Base-by-base conservation (phyloP, 2,888 invertebrate genomes). In the Himalopsyche japonica region DNA sequence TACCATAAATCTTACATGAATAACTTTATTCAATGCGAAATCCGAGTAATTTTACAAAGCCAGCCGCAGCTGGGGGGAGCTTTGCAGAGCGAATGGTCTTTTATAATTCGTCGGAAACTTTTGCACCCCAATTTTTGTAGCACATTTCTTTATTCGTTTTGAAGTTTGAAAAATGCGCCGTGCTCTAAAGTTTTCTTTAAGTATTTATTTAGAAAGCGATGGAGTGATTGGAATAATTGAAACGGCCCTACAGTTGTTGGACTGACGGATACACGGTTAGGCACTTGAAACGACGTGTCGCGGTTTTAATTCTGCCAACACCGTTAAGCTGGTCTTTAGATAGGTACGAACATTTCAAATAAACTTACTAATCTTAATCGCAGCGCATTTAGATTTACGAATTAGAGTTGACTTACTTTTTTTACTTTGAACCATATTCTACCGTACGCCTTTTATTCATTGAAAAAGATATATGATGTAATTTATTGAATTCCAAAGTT, bases 211-310 rank as follows among this genome's bases (percentile, higher is more conserved):
- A 47, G 81, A 34, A 76, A 57, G 57, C 57, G 57, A 76, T 32
- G 49, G 49, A 48, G 76, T 77, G 83, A 85, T 82, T 70, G 82
- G 80, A 79, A 84, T 84, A 80, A 80, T 82, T 30, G 80, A 49
- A 76, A 30, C 37, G n/a, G 77, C 49, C 34, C 49, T 20, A 30
- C 76, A 32, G 49, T 47, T 76, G 80, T 32, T 34, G 48, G 86
- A 86, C 80, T 86, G 86, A 86, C 86, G 81, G 80, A 76, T 77
- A 86, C 86, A 86, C 77, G 86, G 80, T 78, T 80, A 82, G 82
- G 86, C 86, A 86, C 86, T 86, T 82, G 76, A 78, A 43, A n/a
- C 57, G 57, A 24, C 57, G 57, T 57, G 57, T 20, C 57, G 57
- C 57, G 57, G 57, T 57, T 57, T 57, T 24, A 7, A 57, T 24